These are phyloP conservation scores for Ceyx cyanopectus DNA, from an alignment of 2,113 vertebrate genomes.

Conservation along the genomic window DNA sequence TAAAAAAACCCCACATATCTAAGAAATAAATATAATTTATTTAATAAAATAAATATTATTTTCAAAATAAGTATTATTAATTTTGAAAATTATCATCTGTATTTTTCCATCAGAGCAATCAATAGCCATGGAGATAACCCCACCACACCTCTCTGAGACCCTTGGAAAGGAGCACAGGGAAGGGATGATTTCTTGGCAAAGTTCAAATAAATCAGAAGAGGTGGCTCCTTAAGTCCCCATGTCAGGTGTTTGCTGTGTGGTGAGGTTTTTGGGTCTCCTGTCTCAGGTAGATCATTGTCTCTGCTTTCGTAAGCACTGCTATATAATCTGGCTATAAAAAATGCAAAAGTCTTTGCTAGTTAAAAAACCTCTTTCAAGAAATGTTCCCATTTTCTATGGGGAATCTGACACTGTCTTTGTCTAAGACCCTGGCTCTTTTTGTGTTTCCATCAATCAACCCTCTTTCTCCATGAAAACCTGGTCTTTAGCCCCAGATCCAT, in stretches of 20 bases:
- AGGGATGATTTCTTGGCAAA: not conserved
- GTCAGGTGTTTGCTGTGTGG: rapidly evolving
- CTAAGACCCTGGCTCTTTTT: not conserved
- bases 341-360: not conserved
- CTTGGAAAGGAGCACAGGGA: not conserved
- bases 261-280: not conserved
- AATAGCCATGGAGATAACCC: not conserved
- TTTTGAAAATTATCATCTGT: not conserved
- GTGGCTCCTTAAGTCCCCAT: not conserved
- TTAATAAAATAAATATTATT: not conserved
- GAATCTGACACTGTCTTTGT: not conserved
- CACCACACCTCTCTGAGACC: not conserved
- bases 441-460: not conserved
- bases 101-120: not conserved
- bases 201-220: not conserved
- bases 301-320: not conserved
- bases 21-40: too few species aligned
- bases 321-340: not conserved
- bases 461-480: not conserved
- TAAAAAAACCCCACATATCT: too few species aligned
- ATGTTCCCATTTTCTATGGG: not conserved
- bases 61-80: not conserved
- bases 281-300: not conserved
- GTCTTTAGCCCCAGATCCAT: not conserved
- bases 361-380: not conserved